Evolutionary conservation across 2,113 vertebrate species (phyloP).

Genomic region (Lonchura striata): DNA sequence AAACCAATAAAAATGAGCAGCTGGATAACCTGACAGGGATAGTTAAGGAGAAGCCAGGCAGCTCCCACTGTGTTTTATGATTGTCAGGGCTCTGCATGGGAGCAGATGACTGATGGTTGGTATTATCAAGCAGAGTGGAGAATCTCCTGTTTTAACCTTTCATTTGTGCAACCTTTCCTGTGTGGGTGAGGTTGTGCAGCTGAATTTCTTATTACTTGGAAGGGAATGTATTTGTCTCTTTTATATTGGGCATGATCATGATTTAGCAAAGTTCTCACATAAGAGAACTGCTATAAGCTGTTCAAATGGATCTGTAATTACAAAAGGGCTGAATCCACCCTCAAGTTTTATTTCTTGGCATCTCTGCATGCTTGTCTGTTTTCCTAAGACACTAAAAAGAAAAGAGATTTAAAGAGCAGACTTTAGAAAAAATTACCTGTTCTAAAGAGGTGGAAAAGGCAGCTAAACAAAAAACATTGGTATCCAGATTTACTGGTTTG

Average conservation of each 20-base stretch:
- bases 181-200: not conserved
- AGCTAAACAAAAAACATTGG: not conserved
- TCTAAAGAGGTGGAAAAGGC: not conserved
- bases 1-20: not conserved
- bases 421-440: not conserved
- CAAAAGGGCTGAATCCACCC: not conserved
- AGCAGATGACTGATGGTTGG: not conserved
- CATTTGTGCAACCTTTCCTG: conserved; percentile 14
- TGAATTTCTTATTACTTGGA: not conserved
- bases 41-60: not conserved
- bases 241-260: not conserved
- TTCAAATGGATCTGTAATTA: not conserved
- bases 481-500: not conserved
- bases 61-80: not conserved
- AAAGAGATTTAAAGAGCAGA: not conserved
- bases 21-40: not conserved
- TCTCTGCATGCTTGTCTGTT: not conserved
- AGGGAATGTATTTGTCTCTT: not conserved
- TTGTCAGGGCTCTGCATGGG: not conserved
- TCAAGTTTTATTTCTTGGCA: not conserved
- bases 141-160: not conserved
- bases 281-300: not conserved
- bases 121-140: not conserved
- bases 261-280: not conserved
- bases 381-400: not conserved